Conservation (phyloP, 1,140 invertebrate genomes). For the Drosophila subobscura region DNA sequence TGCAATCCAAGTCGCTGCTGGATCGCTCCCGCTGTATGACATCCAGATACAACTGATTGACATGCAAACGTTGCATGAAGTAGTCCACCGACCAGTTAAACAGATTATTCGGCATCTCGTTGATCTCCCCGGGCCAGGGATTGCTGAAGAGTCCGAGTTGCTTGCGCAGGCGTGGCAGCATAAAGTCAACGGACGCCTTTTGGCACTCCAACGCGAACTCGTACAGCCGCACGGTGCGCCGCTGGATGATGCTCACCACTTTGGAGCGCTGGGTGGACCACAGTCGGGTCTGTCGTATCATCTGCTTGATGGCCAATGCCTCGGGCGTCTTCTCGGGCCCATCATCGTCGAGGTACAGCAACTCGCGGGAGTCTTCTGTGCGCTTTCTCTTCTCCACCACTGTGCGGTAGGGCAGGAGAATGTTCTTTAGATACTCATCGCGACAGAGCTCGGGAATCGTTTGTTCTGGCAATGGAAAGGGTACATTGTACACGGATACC, state of each 20-base stretch:
- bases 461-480: slow-evolving; percentile 46
- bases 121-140: slow-evolving; percentile 32
- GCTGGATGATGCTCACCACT: background rate
- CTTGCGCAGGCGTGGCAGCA: slow-evolving; percentile 29
- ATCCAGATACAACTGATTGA: slow-evolving; percentile 51
- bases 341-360: too few species aligned
- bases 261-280: too few species aligned
- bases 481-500: too few species aligned
- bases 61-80: slow-evolving; percentile 21
- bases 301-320: slow-evolving; percentile 12
- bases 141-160: slow-evolving; percentile 20
- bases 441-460: slow-evolving; percentile 40
- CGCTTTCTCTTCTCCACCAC: background rate
- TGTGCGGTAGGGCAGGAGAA: background rate
- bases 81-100: slow-evolving; percentile 54
- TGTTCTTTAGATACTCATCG: slow-evolving; percentile 30
- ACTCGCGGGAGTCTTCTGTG: too few species aligned
- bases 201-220: slow-evolving; percentile 5
- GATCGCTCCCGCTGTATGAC: slow-evolving; percentile 35
- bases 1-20: slow-evolving; percentile 34
- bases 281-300: background rate
- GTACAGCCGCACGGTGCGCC: background rate
- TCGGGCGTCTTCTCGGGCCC: background rate
- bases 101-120: slow-evolving; percentile 28
- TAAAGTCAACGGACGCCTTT: slow-evolving; percentile 43